These are phyloP conservation scores for Aurelia sp. DNA, from an alignment of 30 jellyfish, hydroid and myxozoan species.

Conservation along the genomic window DNA sequence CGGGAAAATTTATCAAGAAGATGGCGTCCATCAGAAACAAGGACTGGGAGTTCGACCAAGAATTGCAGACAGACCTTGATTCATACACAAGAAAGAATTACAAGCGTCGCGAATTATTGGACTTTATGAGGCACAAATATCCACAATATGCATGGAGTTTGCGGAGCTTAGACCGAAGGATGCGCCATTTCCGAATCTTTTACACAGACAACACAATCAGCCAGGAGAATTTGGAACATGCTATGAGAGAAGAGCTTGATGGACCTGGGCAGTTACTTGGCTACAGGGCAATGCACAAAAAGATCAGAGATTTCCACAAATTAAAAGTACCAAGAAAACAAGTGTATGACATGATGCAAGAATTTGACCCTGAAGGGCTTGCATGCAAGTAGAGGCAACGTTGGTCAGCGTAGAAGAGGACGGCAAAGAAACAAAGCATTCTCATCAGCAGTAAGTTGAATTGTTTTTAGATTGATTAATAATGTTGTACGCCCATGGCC, in stretches of 20 bases:
- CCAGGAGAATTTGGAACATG: slow-evolving; percentile 25
- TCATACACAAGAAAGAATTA: too few species aligned
- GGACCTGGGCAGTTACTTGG: slow-evolving; percentile 54
- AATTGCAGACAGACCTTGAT: too few species aligned
- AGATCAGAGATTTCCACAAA: slow-evolving; percentile 11
- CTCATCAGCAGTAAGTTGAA: slow-evolving; percentile 10
- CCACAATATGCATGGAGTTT: too few species aligned
- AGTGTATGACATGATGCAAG: slow-evolving; percentile 27
- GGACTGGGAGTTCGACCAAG: too few species aligned
- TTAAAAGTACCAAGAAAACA: slow-evolving; percentile 26
- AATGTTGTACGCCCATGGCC: too few species aligned
- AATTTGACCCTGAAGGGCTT: slow-evolving; percentile 33
- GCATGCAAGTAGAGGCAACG: slow-evolving; percentile 24
- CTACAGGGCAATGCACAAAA: slow-evolving; percentile 44
- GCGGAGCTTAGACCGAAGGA: too few species aligned
- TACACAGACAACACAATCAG: too few species aligned
- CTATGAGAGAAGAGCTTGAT: slow-evolving; percentile 39
- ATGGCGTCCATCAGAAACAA: too few species aligned
- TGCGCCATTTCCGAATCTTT: too few species aligned
- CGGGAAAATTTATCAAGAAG: too few species aligned
- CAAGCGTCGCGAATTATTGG: too few species aligned
- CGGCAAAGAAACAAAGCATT: slow-evolving; percentile 22
- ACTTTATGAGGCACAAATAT: too few species aligned
- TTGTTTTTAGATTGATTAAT: not conserved
- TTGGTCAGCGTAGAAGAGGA: slow-evolving; percentile 12